Evolutionary conservation across 1,140 invertebrate species (phyloP).

Genomic region (Babylonia areolata): DNA sequence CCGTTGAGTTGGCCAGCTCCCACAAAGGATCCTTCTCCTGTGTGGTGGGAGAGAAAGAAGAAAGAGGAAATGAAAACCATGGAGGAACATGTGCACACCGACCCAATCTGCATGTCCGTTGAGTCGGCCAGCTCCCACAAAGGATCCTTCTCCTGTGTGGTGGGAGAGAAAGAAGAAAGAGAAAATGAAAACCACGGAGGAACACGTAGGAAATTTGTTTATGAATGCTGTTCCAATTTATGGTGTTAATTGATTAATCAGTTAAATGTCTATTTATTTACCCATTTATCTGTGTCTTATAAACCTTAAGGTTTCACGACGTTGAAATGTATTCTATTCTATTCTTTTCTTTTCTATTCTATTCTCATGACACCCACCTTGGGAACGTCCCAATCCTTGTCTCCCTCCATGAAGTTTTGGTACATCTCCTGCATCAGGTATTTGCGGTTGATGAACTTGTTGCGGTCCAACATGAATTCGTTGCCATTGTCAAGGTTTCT

Average conservation of each 20-base stretch:
- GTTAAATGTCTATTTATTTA: too few relatives aligned
- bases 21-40: constrained; percentile 82
- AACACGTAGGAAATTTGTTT: too few relatives aligned
- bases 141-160: constrained; percentile 79
- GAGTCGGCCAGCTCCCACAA: constrained; percentile 80
- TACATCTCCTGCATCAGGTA: constrained; percentile 83
- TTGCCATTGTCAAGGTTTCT: constrained; percentile 78
- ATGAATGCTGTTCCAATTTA: too few relatives aligned
- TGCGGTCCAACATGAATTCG: constrained; percentile 80
- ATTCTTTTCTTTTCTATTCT: too few relatives aligned
- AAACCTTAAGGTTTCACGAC: too few relatives aligned
- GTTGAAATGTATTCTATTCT: too few relatives aligned
- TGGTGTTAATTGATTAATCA: too few relatives aligned
- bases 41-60: too few relatives aligned
- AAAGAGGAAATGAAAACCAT: constrained; percentile 56
- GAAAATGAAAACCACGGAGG: too few relatives aligned
- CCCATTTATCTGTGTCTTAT: too few relatives aligned
- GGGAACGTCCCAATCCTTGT: constrained; percentile 74
- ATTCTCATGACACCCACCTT: constrained; percentile 64
- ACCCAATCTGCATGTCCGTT: constrained; percentile 79
- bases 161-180: too few relatives aligned
- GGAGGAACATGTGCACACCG: constrained; percentile 78
- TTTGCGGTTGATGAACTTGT: constrained; percentile 80
- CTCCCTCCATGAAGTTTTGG: constrained; percentile 80
- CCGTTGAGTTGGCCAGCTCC: constrained; percentile 78